phyloP scores from a whole-genome alignment of 2,113 vertebrate species.

The Nesogale talazaci region DNA sequence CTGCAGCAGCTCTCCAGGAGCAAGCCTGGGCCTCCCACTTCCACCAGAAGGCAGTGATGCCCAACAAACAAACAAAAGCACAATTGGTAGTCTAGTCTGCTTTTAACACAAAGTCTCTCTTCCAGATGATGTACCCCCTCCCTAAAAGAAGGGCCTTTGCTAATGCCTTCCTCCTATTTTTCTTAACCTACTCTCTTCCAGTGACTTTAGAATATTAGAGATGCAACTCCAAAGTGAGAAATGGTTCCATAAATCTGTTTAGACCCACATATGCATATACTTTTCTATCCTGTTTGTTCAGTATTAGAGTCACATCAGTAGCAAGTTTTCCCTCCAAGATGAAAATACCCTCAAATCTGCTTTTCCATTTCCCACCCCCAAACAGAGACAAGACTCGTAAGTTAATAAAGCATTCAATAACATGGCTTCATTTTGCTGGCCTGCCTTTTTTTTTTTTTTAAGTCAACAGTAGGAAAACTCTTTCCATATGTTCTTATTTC shows the following conservation, averaged over 20 bases:
- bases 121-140: too few relatives aligned
- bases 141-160: neutral
- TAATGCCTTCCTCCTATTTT: neutral
- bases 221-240: neutral
- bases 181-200: neutral
- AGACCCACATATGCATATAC: neutral
- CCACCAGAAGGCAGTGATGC: too few relatives aligned
- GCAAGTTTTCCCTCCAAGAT: neutral
- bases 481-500: conserved; percentile 11
- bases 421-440: conserved; percentile 11
- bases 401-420: conserved; percentile 2
- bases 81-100: neutral
- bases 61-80: neutral
- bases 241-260: neutral
- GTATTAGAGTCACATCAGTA: neutral
- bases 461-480: neutral
- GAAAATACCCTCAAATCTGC: neutral
- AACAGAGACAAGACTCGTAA: neutral
- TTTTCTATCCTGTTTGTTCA: neutral
- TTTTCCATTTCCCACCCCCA: neutral
- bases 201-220: neutral
- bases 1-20: too few relatives aligned
- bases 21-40: too few relatives aligned
- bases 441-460: neutral
- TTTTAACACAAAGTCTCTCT: neutral